Conservation (phyloP, 1,140 invertebrate species). For the Adelges cooleyi region DNA sequence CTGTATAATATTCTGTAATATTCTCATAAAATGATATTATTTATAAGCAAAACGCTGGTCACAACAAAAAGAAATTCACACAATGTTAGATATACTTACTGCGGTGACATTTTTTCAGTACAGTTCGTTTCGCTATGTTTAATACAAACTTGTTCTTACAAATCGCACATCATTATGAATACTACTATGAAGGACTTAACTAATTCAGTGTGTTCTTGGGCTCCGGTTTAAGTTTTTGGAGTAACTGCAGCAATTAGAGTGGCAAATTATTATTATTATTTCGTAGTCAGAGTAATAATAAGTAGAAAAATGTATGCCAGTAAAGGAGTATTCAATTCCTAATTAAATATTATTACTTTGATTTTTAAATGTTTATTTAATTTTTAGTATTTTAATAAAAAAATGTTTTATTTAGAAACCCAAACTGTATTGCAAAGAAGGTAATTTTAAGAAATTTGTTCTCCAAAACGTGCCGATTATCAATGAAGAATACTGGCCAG, state of each 20-base stretch:
- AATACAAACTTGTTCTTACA: too few species aligned
- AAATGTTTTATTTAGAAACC: conserved; percentile 43
- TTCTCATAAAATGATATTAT: too few species aligned
- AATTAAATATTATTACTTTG: background rate
- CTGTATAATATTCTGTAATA: too few species aligned
- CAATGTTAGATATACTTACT: too few species aligned
- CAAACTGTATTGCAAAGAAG: conserved; percentile 45
- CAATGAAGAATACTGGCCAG: conserved; percentile 68
- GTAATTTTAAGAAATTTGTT: conserved; percentile 54
- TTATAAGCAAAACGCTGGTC: too few species aligned
- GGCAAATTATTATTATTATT: conserved; percentile 11
- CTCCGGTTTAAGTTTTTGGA: background rate
- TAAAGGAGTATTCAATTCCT: background rate
- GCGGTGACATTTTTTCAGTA: too few species aligned
- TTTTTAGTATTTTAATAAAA: background rate
- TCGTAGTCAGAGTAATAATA: conserved; percentile 1
- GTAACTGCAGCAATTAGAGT: background rate
- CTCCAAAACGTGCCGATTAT: conserved; percentile 53
- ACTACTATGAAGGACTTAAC: too few species aligned
- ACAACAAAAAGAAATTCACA: too few species aligned
- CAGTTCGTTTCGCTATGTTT: too few species aligned
- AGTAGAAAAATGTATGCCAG: background rate
- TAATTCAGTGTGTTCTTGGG: background rate
- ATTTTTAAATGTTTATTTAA: background rate
- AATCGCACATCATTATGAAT: too few species aligned